Conservation (phyloP, 2,888 invertebrate genomes). For the Barypeithes pellucidus region DNA sequence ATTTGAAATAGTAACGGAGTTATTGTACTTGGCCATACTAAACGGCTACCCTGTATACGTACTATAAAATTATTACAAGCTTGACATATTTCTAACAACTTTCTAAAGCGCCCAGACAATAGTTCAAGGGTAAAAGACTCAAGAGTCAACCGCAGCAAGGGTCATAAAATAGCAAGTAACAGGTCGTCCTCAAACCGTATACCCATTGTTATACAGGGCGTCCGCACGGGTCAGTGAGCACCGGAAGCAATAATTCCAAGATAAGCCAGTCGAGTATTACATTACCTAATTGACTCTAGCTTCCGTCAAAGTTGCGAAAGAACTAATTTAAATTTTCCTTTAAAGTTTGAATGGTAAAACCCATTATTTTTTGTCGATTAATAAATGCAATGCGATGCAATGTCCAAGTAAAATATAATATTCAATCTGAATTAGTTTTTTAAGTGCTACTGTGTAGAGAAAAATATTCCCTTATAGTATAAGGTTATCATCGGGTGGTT, state of each 20-base stretch:
- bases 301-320: constrained; percentile 38
- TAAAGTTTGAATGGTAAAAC: no score
- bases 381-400: no score
- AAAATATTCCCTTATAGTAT: no score
- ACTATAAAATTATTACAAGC: neutral
- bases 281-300: constrained; percentile 51
- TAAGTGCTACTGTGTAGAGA: no score
- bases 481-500: no score
- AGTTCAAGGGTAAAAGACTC: constrained; percentile 42
- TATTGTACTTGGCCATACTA: no score
- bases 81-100: neutral
- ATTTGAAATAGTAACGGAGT: no score
- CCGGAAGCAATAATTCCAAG: constrained; percentile 57
- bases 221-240: constrained; percentile 56
- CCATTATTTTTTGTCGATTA: no score
- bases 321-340: constrained; percentile 10
- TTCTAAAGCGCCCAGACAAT: neutral
- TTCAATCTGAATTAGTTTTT: no score
- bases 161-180: constrained; percentile 12
- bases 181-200: constrained; percentile 40
- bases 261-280: constrained; percentile 55
- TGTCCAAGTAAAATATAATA: no score
- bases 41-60: no score
- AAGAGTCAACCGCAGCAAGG: constrained; percentile 27
- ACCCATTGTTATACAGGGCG: constrained; percentile 52